These are phyloP conservation scores for Falco cherrug DNA, from an alignment of 2,797 vertebrate species.

Conservation along the genomic window DNA sequence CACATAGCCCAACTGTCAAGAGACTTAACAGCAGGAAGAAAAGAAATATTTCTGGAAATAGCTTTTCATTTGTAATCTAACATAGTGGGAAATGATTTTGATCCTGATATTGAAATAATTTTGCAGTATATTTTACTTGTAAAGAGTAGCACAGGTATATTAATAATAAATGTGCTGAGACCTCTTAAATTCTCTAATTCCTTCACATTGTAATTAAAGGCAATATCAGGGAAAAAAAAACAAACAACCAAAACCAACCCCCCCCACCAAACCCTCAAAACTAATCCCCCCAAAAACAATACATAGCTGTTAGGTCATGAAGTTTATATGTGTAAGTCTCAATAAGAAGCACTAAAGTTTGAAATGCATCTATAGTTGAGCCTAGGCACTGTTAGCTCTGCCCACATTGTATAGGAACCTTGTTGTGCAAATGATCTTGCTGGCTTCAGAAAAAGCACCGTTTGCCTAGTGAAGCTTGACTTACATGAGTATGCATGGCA, in stretches of 20 bases:
- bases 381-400: not conserved
- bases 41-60: conserved; percentile 24
- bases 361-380: not conserved
- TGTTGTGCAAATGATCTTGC: not conserved
- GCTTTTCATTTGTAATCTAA: conserved; percentile 23
- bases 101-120: conserved; percentile 35
- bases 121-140: conserved; percentile 25
- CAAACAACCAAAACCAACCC: not conserved
- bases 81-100: conserved; percentile 5
- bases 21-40: conserved; percentile 25
- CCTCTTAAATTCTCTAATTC: conserved; percentile 10
- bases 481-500: not conserved
- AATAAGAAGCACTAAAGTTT: not conserved
- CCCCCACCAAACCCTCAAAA: too few species aligned
- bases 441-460: not conserved
- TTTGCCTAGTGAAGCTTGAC: not conserved
- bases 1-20: not conserved
- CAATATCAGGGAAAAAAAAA: not conserved
- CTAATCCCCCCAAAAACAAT: accelerated
- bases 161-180: conserved; percentile 32
- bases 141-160: conserved; percentile 11
- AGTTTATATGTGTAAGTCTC: not conserved
- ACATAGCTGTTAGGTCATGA: not conserved
- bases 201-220: not conserved
- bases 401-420: not conserved